phyloP scores from a whole-genome alignment of 2,113 vertebrate species.

The Dipodomys stephensi region DNA sequence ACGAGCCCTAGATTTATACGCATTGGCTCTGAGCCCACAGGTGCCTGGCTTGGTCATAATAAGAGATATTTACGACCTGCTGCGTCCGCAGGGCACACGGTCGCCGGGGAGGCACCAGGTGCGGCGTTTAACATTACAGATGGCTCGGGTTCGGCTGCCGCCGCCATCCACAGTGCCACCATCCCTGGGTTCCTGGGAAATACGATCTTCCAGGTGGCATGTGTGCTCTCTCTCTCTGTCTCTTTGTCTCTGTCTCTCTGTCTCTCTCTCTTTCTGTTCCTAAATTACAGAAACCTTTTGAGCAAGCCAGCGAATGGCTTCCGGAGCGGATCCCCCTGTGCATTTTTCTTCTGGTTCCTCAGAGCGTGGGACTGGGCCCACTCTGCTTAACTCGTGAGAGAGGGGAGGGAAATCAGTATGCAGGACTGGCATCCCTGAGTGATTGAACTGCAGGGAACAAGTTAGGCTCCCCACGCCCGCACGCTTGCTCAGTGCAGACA shows the following conservation, averaged over 20 bases:
- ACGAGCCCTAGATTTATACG: slow-evolving; percentile 75
- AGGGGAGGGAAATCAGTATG: not conserved
- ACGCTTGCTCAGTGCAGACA: not conserved
- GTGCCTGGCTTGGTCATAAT: slow-evolving; percentile 66
- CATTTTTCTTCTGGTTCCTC: not conserved
- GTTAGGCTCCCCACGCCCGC: not conserved
- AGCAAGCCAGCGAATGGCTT: slow-evolving; percentile 33
- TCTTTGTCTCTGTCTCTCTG: no score
- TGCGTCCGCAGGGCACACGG: slow-evolving; percentile 72
- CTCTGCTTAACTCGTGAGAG: not conserved
- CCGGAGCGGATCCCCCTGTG: no score
- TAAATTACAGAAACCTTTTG: slow-evolving; percentile 62
- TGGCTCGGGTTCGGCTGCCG: slow-evolving; percentile 59
- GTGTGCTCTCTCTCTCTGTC: no score
- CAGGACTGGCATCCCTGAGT: not conserved
- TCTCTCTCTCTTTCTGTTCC: no score
- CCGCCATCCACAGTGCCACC: slow-evolving; percentile 59
- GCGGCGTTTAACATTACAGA: slow-evolving; percentile 78
- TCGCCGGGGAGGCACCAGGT: slow-evolving; percentile 72
- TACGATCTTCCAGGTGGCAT: slow-evolving; percentile 63
- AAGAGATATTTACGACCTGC: slow-evolving; percentile 74
- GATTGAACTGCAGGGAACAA: not conserved
- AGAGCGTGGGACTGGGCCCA: not conserved
- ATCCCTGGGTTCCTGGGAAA: slow-evolving; percentile 41
- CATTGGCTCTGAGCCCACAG: slow-evolving; percentile 42